Evolutionary conservation across 2,113 vertebrate species (phyloP).

Genomic region (Isichthys henryi): DNA sequence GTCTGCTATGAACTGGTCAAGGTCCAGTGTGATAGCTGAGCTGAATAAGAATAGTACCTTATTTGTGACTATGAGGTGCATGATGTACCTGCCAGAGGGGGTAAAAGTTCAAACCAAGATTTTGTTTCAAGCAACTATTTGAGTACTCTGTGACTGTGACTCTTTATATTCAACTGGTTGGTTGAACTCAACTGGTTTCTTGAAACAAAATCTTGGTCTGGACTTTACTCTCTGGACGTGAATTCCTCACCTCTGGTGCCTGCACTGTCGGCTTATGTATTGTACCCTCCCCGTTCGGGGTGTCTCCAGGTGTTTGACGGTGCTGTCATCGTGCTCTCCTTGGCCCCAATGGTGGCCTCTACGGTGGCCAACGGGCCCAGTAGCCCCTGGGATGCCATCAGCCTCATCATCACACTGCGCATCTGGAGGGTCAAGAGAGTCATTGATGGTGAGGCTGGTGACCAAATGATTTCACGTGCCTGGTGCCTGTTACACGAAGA

Average conservation of each 20-base stretch:
- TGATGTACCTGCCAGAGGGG: neutral
- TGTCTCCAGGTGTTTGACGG: slow-evolving; percentile 86
- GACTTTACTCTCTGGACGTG: neutral
- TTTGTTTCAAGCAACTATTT: neutral
- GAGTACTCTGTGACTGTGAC: neutral
- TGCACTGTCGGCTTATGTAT: neutral
- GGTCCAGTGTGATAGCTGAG: neutral
- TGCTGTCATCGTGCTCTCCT: slow-evolving; percentile 88
- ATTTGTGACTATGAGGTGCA: neutral
- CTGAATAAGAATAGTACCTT: neutral
- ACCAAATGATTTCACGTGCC: neutral
- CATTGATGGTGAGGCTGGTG: slow-evolving; percentile 78
- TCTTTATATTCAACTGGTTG: neutral
- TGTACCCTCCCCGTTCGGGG: neutral
- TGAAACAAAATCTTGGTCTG: neutral
- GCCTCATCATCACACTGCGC: slow-evolving; percentile 90
- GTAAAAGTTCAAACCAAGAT: too few relatives aligned
- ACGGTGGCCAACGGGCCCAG: slow-evolving; percentile 95
- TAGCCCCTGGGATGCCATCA: slow-evolving; percentile 98
- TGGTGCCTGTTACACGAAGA: neutral
- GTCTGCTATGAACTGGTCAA: neutral
- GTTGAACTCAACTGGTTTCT: neutral
- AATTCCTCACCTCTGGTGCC: neutral
- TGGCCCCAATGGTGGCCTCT: slow-evolving; percentile 98
- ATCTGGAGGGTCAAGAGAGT: slow-evolving; percentile 97